These are phyloP conservation scores for Mesocricetus auratus DNA, from an alignment of 2,113 vertebrate genomes.

Conservation along the genomic window DNA sequence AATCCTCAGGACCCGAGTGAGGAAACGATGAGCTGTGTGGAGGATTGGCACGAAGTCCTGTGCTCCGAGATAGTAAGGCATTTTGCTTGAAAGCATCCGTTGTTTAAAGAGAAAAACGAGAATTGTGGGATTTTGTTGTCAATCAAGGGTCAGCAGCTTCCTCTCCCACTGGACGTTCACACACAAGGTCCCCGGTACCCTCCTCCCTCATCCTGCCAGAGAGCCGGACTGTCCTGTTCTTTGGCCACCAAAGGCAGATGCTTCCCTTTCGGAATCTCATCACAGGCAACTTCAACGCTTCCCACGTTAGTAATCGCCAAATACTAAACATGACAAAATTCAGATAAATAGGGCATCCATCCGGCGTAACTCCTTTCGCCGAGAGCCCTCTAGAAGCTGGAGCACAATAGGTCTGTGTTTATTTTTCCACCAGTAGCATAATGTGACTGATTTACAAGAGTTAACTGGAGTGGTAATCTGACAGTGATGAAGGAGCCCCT, in stretches of 20 bases:
- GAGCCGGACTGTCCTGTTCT: constrained; percentile 5
- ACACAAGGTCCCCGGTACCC: rapidly evolving
- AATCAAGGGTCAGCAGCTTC: constrained; percentile 63
- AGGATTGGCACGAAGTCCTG: constrained; percentile 69
- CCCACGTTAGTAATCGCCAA: constrained; percentile 82
- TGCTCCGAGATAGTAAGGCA: constrained; percentile 70
- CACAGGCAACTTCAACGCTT: constrained; percentile 68
- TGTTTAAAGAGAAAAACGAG: constrained; percentile 47
- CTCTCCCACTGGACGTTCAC: constrained; percentile 66
- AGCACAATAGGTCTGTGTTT: constrained; percentile 88
- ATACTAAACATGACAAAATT: constrained; percentile 87
- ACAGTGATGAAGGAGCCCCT: constrained; percentile 91
- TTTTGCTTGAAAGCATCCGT: constrained; percentile 76
- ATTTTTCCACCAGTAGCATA: constrained; percentile 88
- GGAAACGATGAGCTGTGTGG: background rate
- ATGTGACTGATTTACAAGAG: constrained; percentile 92
- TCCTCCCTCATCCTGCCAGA: background rate
- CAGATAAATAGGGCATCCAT: constrained; percentile 82
- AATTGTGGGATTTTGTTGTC: constrained; percentile 71
- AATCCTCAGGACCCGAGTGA: constrained; percentile 53
- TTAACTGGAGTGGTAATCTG: constrained; percentile 93
- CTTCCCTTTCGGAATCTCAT: constrained; percentile 78
- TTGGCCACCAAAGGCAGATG: constrained; percentile 33
- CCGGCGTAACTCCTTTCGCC: constrained; percentile 64
- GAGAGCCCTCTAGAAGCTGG: constrained; percentile 85